phyloP scores from a whole-genome alignment of 2,113 vertebrate species.

The Etheostoma cragini region DNA sequence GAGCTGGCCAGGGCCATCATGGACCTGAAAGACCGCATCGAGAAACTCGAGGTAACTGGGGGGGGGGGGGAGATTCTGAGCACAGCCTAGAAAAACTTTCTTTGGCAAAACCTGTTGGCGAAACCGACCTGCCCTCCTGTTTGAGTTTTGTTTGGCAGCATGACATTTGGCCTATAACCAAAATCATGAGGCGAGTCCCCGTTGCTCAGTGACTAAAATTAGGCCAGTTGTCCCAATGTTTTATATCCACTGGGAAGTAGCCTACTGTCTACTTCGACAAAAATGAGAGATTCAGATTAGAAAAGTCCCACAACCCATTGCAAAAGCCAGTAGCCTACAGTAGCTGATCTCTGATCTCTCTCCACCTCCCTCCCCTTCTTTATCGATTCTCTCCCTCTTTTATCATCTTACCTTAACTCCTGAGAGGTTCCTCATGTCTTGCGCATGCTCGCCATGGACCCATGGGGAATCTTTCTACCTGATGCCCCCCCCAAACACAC shows the following conservation, averaged over 20 bases:
- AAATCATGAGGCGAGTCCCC: neutral
- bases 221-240: neutral
- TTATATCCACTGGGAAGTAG: neutral
- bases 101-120: constrained; percentile 28
- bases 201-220: neutral
- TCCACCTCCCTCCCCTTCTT: neutral
- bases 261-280: too few relatives aligned
- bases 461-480: constrained; percentile 66
- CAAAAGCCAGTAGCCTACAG: neutral
- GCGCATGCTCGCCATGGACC: constrained; percentile 28
- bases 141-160: constrained; percentile 32
- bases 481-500: constrained; percentile 4
- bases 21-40: constrained; percentile 94
- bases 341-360: neutral
- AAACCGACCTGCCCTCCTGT: constrained; percentile 14
- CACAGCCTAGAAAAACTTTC: neutral
- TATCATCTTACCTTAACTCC: constrained; percentile 27
- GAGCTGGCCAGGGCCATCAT: constrained; percentile 94
- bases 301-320: neutral
- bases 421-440: constrained; percentile 24
- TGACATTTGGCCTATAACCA: constrained; percentile 1
- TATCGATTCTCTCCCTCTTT: constrained; percentile 9
- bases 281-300: neutral
- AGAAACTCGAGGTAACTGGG: constrained; percentile 91
- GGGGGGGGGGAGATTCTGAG: neutral